phyloP scores from a whole-genome alignment of 2,888 invertebrate species.

The Danaus chrysippus region DNA sequence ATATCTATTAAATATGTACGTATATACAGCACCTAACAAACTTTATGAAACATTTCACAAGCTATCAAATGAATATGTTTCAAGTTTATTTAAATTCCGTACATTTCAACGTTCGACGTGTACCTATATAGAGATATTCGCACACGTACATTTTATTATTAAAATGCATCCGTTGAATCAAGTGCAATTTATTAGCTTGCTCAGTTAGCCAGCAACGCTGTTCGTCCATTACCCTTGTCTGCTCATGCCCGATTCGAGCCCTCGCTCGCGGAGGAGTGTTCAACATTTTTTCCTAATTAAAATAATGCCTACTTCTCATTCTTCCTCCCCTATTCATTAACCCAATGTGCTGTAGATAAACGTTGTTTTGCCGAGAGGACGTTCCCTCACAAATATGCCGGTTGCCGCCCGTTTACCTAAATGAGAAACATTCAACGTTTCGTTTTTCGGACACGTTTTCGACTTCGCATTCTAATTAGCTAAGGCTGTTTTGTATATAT shows the following conservation, averaged over 20 bases:
- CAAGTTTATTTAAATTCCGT: constrained; percentile 1
- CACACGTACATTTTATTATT: constrained; percentile 26
- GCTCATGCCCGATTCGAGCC: constrained; percentile 31
- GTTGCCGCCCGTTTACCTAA: constrained; percentile 59
- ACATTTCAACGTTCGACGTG: constrained; percentile 16
- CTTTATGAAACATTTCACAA: background rate
- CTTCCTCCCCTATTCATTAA: constrained; percentile 71
- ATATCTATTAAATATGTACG: constrained; percentile 32
- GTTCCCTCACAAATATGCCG: constrained; percentile 64
- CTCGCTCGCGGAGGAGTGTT: constrained; percentile 46
- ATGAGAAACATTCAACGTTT: constrained; percentile 56
- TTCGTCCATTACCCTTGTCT: constrained; percentile 33
- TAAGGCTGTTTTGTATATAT: constrained; percentile 40
- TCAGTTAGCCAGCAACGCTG: constrained; percentile 35
- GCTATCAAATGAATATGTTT: background rate
- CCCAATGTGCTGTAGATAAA: constrained; percentile 75
- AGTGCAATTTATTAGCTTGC: constrained; percentile 47
- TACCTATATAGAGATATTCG: constrained; percentile 16
- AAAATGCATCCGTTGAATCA: constrained; percentile 42
- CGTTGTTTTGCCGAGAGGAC: constrained; percentile 64
- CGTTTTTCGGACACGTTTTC: constrained; percentile 53
- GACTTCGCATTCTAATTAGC: constrained; percentile 52
- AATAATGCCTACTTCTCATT: constrained; percentile 73
- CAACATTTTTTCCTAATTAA: constrained; percentile 74
- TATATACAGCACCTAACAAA: constrained; percentile 13